These are phyloP conservation scores for Vandiemenella viatica DNA, from an alignment of 2,888 invertebrate species.

Conservation along the genomic window DNA sequence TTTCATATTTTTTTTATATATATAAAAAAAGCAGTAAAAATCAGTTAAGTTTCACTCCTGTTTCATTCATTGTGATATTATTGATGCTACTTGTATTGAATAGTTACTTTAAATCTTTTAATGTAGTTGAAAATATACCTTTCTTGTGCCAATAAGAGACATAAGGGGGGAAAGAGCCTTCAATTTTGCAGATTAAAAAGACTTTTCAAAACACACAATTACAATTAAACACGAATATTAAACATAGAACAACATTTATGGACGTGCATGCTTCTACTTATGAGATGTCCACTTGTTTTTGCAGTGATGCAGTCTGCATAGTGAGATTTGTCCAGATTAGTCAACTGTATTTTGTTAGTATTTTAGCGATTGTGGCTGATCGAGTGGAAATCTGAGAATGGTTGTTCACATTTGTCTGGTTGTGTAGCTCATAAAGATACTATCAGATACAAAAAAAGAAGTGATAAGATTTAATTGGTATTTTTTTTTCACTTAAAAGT, in stretches of 20 bases:
- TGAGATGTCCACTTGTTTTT: slow-evolving; percentile 5
- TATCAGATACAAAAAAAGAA: neutral
- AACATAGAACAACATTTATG: slow-evolving; percentile 4
- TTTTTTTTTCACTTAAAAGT: neutral
- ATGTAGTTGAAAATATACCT: too few species aligned
- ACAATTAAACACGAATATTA: too few species aligned
- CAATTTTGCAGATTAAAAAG: too few species aligned
- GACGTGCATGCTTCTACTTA: slow-evolving; percentile 4
- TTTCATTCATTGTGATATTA: too few species aligned
- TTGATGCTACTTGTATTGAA: too few species aligned
- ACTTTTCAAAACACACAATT: too few species aligned
- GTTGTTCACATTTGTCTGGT: slow-evolving; percentile 7
- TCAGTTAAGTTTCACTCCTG: too few species aligned
- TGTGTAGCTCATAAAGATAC: neutral
- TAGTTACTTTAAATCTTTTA: too few species aligned
- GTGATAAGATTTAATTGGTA: neutral
- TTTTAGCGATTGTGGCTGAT: slow-evolving; percentile 4
- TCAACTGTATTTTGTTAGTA: neutral
- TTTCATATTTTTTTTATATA: too few species aligned
- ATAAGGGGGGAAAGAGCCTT: too few species aligned
- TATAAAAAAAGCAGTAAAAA: too few species aligned
- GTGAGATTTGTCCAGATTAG: slow-evolving; percentile 3
- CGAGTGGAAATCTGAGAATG: slow-evolving; percentile 5
- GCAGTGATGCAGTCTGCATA: slow-evolving; percentile 12
- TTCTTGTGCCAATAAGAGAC: too few species aligned